A percentile compares a stretch with the other conserved stretches of the same genome.
phyloP scores from a whole-genome alignment of 2,888 invertebrate genomes.

The Sarcophaga rosellei region DNA sequence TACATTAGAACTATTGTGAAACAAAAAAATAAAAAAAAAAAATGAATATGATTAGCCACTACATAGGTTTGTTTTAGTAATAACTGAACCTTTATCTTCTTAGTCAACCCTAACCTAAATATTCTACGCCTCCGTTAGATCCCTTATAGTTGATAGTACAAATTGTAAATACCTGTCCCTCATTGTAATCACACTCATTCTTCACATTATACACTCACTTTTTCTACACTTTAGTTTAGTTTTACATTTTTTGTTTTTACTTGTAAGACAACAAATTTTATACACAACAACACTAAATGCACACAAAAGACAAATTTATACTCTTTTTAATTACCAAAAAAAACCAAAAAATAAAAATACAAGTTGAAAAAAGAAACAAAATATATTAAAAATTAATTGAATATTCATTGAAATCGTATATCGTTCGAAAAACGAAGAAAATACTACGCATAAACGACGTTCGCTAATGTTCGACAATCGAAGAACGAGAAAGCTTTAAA shows the following conservation, averaged over 20 bases:
- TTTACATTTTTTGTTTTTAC: constrained; percentile 52
- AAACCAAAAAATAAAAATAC: not conserved
- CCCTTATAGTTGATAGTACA: too few species aligned
- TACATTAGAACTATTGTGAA: too few species aligned
- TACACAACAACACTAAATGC: constrained; percentile 62
- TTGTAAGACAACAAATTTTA: constrained; percentile 46
- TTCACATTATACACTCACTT: constrained; percentile 50
- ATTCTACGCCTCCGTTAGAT: too few species aligned
- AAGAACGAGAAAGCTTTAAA: too few species aligned
- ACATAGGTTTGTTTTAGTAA: too few species aligned
- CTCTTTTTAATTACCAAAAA: constrained; percentile 11
- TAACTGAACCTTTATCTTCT: too few species aligned
- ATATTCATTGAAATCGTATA: constrained; percentile 27
- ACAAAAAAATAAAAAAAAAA: too few species aligned
- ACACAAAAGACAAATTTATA: constrained; percentile 69
- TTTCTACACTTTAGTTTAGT: constrained; percentile 64
- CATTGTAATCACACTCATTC: constrained; percentile 31
- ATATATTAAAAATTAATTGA: constrained; percentile 30
- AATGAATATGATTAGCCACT: too few species aligned
- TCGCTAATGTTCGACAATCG: too few species aligned
- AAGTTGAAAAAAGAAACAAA: constrained; percentile 11
- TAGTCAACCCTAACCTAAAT: too few species aligned
- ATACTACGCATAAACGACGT: not conserved
- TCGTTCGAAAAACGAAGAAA: not conserved
- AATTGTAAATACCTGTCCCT: too few species aligned